Percentiles rank a stretch among this genome's conserved stretches.
phyloP scores from a whole-genome alignment of 2,888 invertebrate genomes.

The Boloria selene region DNA sequence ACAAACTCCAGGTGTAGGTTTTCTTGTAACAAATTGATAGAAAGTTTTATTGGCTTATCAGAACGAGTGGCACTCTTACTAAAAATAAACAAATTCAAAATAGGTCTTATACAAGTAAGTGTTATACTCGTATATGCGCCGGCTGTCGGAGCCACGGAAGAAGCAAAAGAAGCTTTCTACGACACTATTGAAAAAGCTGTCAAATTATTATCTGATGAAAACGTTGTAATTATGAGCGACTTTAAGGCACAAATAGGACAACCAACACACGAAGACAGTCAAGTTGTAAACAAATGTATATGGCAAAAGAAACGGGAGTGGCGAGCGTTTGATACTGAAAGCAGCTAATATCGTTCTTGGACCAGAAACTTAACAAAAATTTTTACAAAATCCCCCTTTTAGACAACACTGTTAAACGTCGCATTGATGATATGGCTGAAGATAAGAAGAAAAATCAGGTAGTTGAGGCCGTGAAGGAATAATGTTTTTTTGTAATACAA shows the following conservation, averaged over 20 bases:
- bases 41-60: constrained; percentile 21
- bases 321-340: constrained; percentile 39
- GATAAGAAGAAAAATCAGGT: constrained; percentile 31
- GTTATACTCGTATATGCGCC: too few species aligned
- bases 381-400: constrained; percentile 40
- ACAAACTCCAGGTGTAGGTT: constrained; percentile 32
- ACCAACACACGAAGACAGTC: constrained; percentile 24
- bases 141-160: too few species aligned
- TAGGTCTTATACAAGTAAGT: constrained; percentile 25
- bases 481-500: constrained; percentile 3
- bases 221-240: constrained; percentile 7
- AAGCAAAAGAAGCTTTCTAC: constrained; percentile 16
- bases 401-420: constrained; percentile 39
- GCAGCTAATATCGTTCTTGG: constrained; percentile 39
- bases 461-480: constrained; percentile 1
- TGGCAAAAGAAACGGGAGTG: constrained; percentile 28
- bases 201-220: constrained; percentile 20
- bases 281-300: constrained; percentile 27
- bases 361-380: constrained; percentile 37
- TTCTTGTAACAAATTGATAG: constrained; percentile 26
- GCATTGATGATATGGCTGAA: constrained; percentile 40
- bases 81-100: constrained; percentile 14
- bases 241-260: too few species aligned
- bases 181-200: constrained; percentile 24
- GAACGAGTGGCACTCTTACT: constrained; percentile 34